Percentiles rank a stretch among this genome's conserved stretches.
Conservation (phyloP, 2,113 vertebrate genomes). For the Albula glossodonta region DNA sequence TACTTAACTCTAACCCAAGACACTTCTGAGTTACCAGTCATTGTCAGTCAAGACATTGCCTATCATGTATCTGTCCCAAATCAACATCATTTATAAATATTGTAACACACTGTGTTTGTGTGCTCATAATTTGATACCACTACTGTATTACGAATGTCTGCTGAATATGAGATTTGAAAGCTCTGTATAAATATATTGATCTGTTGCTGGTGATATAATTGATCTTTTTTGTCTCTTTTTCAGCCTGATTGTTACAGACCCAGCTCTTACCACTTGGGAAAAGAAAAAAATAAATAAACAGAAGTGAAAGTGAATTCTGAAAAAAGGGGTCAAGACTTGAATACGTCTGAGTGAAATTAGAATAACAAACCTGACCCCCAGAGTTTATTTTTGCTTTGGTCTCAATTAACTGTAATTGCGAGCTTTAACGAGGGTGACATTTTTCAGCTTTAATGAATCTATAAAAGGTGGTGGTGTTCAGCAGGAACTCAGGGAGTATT, state of each 20-base stretch:
- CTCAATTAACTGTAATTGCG: constrained; percentile 69
- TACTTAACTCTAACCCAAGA: neutral
- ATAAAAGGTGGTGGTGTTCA: constrained; percentile 41
- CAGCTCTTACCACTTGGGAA: neutral
- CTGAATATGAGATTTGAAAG: neutral
- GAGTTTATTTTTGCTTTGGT: constrained; percentile 67
- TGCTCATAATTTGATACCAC: neutral
- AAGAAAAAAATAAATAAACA: constrained; percentile 27
- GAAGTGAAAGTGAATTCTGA: constrained; percentile 42
- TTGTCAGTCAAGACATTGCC: neutral
- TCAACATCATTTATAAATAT: neutral
- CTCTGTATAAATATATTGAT: neutral
- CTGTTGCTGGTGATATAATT: neutral
- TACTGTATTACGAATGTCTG: neutral
- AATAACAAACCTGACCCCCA: constrained; percentile 64
- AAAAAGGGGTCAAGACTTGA: constrained; percentile 51
- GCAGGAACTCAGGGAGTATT: constrained; percentile 36
- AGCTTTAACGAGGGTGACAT: constrained; percentile 69
- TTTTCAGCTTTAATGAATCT: constrained; percentile 61
- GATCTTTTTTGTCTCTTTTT: neutral
- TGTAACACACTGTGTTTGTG: neutral
- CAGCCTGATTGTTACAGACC: neutral
- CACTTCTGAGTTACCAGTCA: neutral
- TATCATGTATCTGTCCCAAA: neutral
- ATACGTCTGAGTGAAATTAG: constrained; percentile 47